Base-by-base conservation (phyloP, 2,888 invertebrate species). In the Nephrocerus scutellatus region DNA sequence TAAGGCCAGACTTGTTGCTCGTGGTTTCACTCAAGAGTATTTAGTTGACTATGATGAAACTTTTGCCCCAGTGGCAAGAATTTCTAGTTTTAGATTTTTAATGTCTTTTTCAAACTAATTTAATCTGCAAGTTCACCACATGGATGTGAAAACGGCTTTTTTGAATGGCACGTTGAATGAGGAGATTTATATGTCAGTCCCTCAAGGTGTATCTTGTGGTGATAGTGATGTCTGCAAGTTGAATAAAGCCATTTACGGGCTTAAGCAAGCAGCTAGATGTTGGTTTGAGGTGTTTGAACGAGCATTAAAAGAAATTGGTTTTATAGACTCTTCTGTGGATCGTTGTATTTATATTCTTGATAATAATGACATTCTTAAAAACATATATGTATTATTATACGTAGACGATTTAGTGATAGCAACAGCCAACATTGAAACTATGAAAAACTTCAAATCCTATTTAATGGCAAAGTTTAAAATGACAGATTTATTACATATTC, bases 61-160 rank as follows among this genome's bases (percentile, higher is more conserved):
- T 20, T 45, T 45, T 39, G 33, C 44, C 3, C 46, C 43, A 13
- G 45, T 45, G 5, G 48, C 44, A 6, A 39, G 45, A 39, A 47
- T 46, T 30, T 20, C 44, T 10, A 44, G 41, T 21, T 36, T 51
- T 25, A 21, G 41, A 35, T 36, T 47, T 21, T 40, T 49, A 23
- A 16, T 50, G 16, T 24, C 47, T 10, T 32, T 50, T 25, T 36
- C 48, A 30, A 42, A 41, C 15, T 46, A 49, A 16, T 43, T 36
- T 31, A 36, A 49, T 29, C 45, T 48, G 30, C 18, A 31, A 32
- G 41, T 48, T 4, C 39, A 48, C 31, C 46, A 50, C 29, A 42
- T 45, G 41, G 47, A 49, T 30, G 39, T 46, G 4, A 44, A 44
- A 39, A 44, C 44, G 6, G 47, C 46, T 12, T 48, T 45, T 30